Base-by-base conservation (phyloP, 2,888 invertebrate genomes). In the Pocota personata region DNA sequence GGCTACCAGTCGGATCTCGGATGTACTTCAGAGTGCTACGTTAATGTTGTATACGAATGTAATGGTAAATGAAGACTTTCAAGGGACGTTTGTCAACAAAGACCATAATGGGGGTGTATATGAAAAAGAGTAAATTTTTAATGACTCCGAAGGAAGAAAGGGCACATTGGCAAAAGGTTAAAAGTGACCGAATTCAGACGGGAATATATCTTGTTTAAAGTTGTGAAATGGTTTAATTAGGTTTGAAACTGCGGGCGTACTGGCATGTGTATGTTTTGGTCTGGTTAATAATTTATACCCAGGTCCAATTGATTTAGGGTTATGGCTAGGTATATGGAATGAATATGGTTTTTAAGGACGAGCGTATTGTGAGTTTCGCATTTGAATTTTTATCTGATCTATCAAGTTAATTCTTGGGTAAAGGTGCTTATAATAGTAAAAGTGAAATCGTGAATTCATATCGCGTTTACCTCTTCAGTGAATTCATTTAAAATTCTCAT, bases 191-290 rank as follows among this genome's bases (percentile, higher is more conserved):
- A 76, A 66, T 66, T 37, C 72, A 50, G 50, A 12, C n/a, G 72
- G 66, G 79, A 79, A 66, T 66, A 58, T 66, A 46, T 72, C 58
- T 66, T 66, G 48, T 30, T 66, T 58, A 58, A 72, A 50, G 64
- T 66, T 58, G 14, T 16, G 21, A 64, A 72, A 79, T 58, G 48
- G 43, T 79, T 79, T 79, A 72, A 72, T 79, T 72, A 58, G 71
- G 16, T 72, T 58, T 58, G 16, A 43, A 52, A 30, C 16, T 30
- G 50, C 35, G 32, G 16, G 58, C n/a, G 14, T 12, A 10, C 12
- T n/a, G 14, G 58, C 24, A 16, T 48, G 43, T 43, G 21, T 14
- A 48, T 30, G 52, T n/a, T 52, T 43, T 14, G 24, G 43, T 43
- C 12, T 30, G 1, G 14, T 30, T 24, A 27, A 27, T 55, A 50